phyloP scores from a whole-genome alignment of 2,113 vertebrate species.

The Pteropus alecto region DNA sequence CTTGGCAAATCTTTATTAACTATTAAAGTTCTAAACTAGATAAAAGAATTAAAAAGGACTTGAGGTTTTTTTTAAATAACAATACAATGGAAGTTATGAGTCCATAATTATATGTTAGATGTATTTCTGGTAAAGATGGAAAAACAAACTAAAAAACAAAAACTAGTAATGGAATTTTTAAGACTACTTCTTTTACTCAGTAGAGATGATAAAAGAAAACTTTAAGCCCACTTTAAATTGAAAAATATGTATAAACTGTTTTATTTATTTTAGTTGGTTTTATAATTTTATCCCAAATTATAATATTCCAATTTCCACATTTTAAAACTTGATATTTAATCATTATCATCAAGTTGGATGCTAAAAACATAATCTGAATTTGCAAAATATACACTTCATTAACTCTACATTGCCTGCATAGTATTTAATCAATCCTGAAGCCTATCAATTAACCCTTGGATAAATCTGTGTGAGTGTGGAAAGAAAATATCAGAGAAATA shows the following conservation, averaged over 20 bases:
- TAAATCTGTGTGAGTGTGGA: neutral
- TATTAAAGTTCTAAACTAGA: neutral
- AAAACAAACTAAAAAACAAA: neutral
- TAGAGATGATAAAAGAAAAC: neutral
- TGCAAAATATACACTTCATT: neutral
- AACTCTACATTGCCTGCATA: neutral
- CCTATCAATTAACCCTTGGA: neutral
- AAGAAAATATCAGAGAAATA: neutral
- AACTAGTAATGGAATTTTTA: neutral
- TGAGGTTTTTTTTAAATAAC: constrained; percentile 1
- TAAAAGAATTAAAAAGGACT: neutral
- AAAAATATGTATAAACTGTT: neutral
- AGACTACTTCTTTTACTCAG: constrained; percentile 4
- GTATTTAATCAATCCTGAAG: neutral
- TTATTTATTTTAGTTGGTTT: neutral
- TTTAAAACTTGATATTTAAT: neutral
- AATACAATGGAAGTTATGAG: neutral
- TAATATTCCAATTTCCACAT: neutral
- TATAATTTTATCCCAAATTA: neutral
- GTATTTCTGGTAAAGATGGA: neutral
- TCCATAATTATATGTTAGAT: neutral
- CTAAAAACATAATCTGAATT: neutral
- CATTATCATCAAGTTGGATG: neutral
- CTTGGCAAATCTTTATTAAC: neutral
- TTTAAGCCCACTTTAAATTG: neutral